These are phyloP conservation scores for Spodoptera frugiperda DNA, from an alignment of 1,140 invertebrate genomes.

Conservation along the genomic window DNA sequence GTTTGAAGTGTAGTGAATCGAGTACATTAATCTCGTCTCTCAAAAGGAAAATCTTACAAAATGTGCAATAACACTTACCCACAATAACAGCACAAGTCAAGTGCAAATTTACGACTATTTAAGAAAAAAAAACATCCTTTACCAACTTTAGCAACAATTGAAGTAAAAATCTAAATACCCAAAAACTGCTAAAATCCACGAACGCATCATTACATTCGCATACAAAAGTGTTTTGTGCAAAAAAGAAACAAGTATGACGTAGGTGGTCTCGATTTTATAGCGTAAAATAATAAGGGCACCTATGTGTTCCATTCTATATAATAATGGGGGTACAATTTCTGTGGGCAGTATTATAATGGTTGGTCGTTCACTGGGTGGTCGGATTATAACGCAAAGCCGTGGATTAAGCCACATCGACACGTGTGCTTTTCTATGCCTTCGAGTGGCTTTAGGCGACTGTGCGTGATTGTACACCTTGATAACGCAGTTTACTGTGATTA, in stretches of 20 bases:
- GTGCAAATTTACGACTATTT: slow-evolving; percentile 34
- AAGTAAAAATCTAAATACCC: slow-evolving; percentile 52
- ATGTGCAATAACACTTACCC: slow-evolving; percentile 28
- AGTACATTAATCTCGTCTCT: background rate
- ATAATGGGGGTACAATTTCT: slow-evolving; percentile 79
- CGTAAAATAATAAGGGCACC: slow-evolving; percentile 79
- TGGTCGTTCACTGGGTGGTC: slow-evolving; percentile 76
- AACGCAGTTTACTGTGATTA: slow-evolving; percentile 54
- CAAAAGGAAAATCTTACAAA: slow-evolving; percentile 6
- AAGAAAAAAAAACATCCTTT: slow-evolving; percentile 42
- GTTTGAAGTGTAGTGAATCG: background rate
- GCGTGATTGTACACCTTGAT: slow-evolving; percentile 66
- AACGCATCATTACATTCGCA: slow-evolving; percentile 81
- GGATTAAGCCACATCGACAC: slow-evolving; percentile 82
- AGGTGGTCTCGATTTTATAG: slow-evolving; percentile 80
- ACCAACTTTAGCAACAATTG: slow-evolving; percentile 35
- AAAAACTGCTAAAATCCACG: slow-evolving; percentile 77
- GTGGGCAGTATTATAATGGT: slow-evolving; percentile 75
- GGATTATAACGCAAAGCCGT: slow-evolving; percentile 76
- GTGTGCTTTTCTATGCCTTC: slow-evolving; percentile 76
- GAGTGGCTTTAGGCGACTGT: slow-evolving; percentile 76
- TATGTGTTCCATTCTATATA: slow-evolving; percentile 77
- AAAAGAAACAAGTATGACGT: slow-evolving; percentile 62
- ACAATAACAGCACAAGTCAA: slow-evolving; percentile 34
- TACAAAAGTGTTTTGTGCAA: slow-evolving; percentile 69